phyloP scores from a whole-genome alignment of 1,140 invertebrate genomes.

The Ruditapes philippinarum region DNA sequence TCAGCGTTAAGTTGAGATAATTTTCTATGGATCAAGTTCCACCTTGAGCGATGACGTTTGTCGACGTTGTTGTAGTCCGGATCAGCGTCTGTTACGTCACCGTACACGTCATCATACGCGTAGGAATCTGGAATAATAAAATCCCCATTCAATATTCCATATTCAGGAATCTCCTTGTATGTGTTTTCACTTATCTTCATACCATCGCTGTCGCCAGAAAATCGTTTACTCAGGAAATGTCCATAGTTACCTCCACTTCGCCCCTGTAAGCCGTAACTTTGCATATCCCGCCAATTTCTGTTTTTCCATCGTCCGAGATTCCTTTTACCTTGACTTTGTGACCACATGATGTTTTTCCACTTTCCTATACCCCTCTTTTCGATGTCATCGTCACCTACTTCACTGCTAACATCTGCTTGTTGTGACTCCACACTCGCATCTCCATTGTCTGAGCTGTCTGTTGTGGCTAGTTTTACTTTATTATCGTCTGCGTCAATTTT shows the following conservation, averaged over 20 bases:
- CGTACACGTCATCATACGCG: background rate
- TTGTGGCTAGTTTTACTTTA: background rate
- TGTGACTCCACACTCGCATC: no score
- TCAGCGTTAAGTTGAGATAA: background rate
- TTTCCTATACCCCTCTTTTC: background rate
- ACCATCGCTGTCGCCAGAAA: background rate
- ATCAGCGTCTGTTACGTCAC: background rate
- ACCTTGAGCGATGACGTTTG: slow-evolving; percentile 31
- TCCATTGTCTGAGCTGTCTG: no score
- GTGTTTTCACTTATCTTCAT: background rate
- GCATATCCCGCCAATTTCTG: background rate
- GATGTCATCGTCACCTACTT: no score
- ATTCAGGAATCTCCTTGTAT: background rate
- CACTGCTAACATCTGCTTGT: no score
- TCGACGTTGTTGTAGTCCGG: background rate
- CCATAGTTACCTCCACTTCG: background rate
- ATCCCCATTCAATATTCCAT: slow-evolving; percentile 3
- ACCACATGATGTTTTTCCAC: background rate
- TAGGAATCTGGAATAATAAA: background rate
- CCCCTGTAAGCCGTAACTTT: background rate
- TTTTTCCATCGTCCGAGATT: slow-evolving; percentile 22
- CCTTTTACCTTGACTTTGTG: background rate
- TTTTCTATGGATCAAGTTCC: slow-evolving; percentile 32
- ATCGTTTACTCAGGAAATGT: background rate
- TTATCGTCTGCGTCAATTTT: background rate